Conservation (phyloP, 1,140 invertebrate species). For the Tetramorium simillimum region DNA sequence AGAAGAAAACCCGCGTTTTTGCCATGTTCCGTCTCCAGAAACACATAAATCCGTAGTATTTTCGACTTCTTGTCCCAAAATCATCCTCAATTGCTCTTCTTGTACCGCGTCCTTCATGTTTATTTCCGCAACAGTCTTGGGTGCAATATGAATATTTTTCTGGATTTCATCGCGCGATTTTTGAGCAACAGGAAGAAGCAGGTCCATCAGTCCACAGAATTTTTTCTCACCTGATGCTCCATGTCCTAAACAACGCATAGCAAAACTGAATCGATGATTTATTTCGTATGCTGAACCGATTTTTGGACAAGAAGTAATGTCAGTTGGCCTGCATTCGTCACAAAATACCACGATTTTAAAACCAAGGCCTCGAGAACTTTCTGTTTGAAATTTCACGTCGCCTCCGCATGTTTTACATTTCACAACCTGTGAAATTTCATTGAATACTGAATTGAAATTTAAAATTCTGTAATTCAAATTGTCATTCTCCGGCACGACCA, state of each 20-base stretch:
- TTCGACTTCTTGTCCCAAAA: conserved; percentile 18
- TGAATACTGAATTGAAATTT: not conserved
- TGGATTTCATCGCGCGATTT: not conserved
- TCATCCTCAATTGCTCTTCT: conserved; percentile 28
- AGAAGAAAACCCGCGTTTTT: conserved; percentile 1
- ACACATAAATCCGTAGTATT: conserved; percentile 2
- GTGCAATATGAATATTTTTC: conserved; percentile 16
- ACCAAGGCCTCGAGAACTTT: not conserved
- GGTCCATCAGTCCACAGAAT: conserved; percentile 6
- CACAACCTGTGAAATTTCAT: not conserved
- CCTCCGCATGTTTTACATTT: not conserved
- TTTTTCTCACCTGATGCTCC: not conserved
- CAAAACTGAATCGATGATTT: not conserved
- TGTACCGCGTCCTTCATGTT: conserved; percentile 27
- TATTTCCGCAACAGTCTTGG: conserved; percentile 22
- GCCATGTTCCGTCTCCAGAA: not conserved
- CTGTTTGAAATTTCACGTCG: not conserved
- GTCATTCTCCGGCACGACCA: not conserved
- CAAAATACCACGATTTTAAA: not conserved
- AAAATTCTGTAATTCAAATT: not conserved
- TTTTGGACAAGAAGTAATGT: not conserved
- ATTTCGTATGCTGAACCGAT: not conserved
- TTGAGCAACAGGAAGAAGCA: not conserved
- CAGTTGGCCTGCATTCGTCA: not conserved
- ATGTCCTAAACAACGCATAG: not conserved